phyloP scores from a whole-genome alignment of 2,797 vertebrate genomes.

The Tenualosa ilisha region DNA sequence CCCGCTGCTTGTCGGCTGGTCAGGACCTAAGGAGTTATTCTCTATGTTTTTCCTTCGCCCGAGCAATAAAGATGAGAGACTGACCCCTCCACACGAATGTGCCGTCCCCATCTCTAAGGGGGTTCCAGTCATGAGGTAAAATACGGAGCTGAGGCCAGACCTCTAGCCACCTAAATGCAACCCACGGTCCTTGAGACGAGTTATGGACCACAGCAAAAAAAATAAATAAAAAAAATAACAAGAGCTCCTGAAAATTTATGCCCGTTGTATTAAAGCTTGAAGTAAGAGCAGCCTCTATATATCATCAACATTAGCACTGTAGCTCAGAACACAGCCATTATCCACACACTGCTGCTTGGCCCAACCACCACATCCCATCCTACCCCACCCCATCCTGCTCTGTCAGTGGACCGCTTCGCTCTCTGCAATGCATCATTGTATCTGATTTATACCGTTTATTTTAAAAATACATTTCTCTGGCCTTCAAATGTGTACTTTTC shows the following conservation, averaged over 20 bases:
- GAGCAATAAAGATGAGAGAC: constrained; percentile 62
- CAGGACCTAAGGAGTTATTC: constrained; percentile 60
- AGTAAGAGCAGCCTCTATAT: constrained; percentile 1
- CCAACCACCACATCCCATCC: background rate
- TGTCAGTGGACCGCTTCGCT: background rate
- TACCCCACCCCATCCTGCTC: background rate
- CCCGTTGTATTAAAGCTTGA: constrained; percentile 24
- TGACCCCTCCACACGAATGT: constrained; percentile 54
- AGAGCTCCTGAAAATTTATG: constrained; percentile 35
- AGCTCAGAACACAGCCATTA: background rate
- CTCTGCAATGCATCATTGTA: constrained; percentile 36
- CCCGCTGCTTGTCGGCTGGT: constrained; percentile 35
- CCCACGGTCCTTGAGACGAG: background rate
- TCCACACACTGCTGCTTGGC: background rate
- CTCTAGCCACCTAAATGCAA: constrained; percentile 26
- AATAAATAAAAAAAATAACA: background rate
- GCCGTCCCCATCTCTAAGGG: constrained; percentile 48
- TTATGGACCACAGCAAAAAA: background rate
- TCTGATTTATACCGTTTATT: constrained; percentile 31
- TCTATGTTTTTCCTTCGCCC: constrained; percentile 64
- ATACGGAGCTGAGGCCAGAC: constrained; percentile 41
- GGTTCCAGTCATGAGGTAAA: constrained; percentile 52
- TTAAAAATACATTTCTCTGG: constrained; percentile 33
- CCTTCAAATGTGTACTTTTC: background rate
- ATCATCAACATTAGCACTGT: constrained; percentile 11